These are phyloP conservation scores for Actinopyga echinites DNA, from an alignment of 53 echinoderm and acorn worm genomes.

Conservation along the genomic window DNA sequence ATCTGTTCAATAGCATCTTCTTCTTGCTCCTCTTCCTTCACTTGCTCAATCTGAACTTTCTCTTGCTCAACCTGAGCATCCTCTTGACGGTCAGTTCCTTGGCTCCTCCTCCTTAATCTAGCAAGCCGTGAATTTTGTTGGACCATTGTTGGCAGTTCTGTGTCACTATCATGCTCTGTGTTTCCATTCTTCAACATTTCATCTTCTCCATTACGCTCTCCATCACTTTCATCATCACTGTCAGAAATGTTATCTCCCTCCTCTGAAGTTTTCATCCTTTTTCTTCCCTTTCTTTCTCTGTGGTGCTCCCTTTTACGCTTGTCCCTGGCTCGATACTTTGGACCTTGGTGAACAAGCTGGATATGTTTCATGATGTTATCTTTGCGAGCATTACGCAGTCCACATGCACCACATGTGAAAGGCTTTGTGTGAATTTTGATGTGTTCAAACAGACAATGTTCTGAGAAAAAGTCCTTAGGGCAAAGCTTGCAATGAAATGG, in stretches of 20 bases:
- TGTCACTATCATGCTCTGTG: neutral
- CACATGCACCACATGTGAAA: conserved; percentile 84
- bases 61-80: neutral
- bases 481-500: conserved; percentile 87
- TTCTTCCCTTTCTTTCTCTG: neutral
- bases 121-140: neutral
- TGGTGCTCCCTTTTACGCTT: conserved; percentile 3
- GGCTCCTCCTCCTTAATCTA: conserved; percentile 6
- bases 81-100: neutral
- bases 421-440: conserved; percentile 98
- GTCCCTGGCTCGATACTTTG: conserved; percentile 64
- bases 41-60: neutral
- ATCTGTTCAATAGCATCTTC: conserved; percentile 22
- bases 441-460: conserved; percentile 93
- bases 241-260: neutral
- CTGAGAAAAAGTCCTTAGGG: conserved; percentile 81
- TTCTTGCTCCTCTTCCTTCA: conserved; percentile 18
- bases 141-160: conserved; percentile 39
- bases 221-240: neutral
- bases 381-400: conserved; percentile 85
- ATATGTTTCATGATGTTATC: conserved; percentile 96
- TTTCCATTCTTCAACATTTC: neutral
- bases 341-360: conserved; percentile 83
- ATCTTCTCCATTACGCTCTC: conserved; percentile 6
- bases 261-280: neutral